Conservation (phyloP, 2,888 invertebrate genomes). For the Drosophila yooni region DNA sequence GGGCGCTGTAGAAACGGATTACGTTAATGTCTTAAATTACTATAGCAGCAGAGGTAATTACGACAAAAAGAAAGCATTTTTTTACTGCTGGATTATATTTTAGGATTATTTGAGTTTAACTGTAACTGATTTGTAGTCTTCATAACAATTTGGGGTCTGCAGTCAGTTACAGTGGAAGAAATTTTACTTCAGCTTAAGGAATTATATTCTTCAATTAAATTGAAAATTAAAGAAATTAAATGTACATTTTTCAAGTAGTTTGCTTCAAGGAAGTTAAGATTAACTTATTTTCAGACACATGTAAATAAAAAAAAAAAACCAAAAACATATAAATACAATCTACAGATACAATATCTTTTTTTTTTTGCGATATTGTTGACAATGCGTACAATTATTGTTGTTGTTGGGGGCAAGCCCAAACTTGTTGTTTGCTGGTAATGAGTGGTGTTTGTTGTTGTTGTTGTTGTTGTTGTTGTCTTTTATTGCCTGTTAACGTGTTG, state of each 20-base stretch:
- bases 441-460: constrained; percentile 29
- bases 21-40: constrained; percentile 2
- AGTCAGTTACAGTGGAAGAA: neutral
- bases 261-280: neutral
- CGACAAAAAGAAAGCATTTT: constrained; percentile 2
- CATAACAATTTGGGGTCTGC: neutral
- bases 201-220: neutral
- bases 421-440: constrained; percentile 43
- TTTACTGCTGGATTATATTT: neutral
- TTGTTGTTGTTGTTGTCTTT: constrained; percentile 45
- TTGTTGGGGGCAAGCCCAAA: constrained; percentile 30
- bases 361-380: constrained; percentile 29
- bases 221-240: no score
- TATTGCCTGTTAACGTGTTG: constrained; percentile 63
- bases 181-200: neutral
- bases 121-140: neutral
- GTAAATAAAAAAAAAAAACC: neutral
- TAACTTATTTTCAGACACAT: neutral
- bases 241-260: neutral
- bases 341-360: neutral
- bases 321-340: neutral
- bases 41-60: neutral
- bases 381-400: constrained; percentile 25
- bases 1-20: constrained; percentile 27
- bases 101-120: neutral